A percentile compares a stretch with the other conserved stretches of the same genome.
phyloP scores from a whole-genome alignment of 37 sponge, comb jelly and placozoan species.

The Halisarca cf. caerulea region DNA sequence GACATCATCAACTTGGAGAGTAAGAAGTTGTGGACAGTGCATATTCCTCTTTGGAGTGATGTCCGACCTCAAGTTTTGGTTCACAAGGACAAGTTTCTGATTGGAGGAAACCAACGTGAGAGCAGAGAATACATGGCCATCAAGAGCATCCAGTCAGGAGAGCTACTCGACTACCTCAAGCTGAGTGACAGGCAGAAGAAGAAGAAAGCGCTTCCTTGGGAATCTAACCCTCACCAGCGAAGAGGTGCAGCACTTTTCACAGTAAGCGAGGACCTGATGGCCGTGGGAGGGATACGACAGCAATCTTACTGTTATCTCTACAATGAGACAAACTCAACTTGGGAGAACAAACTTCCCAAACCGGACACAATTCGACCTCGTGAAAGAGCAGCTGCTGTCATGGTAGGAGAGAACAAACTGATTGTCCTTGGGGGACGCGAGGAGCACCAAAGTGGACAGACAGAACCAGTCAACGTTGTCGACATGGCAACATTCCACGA shows the following conservation, averaged over 20 bases:
- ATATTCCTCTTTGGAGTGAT: not conserved
- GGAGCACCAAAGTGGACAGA: conserved; percentile 11
- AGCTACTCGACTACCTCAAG: not conserved
- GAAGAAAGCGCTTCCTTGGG: not conserved
- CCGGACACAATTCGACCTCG: not conserved
- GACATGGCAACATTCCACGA: not conserved
- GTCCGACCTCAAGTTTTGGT: not conserved
- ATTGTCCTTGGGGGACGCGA: conserved; percentile 27
- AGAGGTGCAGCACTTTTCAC: not conserved
- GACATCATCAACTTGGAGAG: conserved; percentile 3
- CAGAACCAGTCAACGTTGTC: conserved; percentile 15
- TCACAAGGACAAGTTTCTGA: not conserved
- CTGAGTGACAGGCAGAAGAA: not conserved
- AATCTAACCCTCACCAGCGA: not conserved
- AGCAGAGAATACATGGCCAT: not conserved
- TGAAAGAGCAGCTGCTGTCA: not conserved
- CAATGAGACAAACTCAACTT: not conserved
- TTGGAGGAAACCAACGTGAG: not conserved
- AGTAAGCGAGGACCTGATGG: not conserved
- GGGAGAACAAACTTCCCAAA: not conserved
- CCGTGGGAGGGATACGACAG: not conserved
- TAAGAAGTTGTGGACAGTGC: not conserved
- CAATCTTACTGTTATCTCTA: not conserved
- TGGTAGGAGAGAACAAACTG: not conserved
- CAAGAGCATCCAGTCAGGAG: not conserved